Conservation (phyloP, 2,113 vertebrate genomes). For the Macquaria australasica region DNA sequence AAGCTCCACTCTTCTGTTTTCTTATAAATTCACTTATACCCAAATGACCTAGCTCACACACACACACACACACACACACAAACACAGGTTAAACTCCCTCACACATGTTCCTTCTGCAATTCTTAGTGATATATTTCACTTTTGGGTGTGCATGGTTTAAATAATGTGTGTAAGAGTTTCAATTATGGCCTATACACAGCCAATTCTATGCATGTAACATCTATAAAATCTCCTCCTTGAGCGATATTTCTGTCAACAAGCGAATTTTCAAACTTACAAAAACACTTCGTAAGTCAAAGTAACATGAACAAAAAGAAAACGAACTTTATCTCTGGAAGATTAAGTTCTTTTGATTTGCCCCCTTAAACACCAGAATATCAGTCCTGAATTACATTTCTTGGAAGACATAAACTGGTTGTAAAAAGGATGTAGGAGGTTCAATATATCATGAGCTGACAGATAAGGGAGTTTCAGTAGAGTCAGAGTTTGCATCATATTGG, state of each 20-base stretch:
- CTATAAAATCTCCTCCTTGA: background rate
- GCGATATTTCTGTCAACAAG: background rate
- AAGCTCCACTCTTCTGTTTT: no score
- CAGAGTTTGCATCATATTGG: no score
- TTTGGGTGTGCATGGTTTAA: background rate
- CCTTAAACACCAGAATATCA: background rate
- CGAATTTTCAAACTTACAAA: background rate
- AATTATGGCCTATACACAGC: background rate
- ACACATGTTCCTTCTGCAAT: no score
- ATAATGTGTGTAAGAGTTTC: background rate
- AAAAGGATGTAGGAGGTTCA: background rate
- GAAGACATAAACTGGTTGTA: background rate
- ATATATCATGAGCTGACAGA: background rate
- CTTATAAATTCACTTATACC: no score
- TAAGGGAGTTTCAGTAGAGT: background rate
- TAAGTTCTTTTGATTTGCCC: background rate
- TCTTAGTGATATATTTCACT: background rate
- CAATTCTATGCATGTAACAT: constrained; percentile 17
- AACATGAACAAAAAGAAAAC: no score
- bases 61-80: no score
- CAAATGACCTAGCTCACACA: no score
- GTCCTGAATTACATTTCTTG: background rate
- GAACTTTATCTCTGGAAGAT: background rate
- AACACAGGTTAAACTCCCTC: background rate
- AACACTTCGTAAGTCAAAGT: no score